A percentile compares a stretch with the other conserved stretches of the same genome.
Conservation (phyloP, 2,888 invertebrate genomes). For the Liodrosophila aerea region DNA sequence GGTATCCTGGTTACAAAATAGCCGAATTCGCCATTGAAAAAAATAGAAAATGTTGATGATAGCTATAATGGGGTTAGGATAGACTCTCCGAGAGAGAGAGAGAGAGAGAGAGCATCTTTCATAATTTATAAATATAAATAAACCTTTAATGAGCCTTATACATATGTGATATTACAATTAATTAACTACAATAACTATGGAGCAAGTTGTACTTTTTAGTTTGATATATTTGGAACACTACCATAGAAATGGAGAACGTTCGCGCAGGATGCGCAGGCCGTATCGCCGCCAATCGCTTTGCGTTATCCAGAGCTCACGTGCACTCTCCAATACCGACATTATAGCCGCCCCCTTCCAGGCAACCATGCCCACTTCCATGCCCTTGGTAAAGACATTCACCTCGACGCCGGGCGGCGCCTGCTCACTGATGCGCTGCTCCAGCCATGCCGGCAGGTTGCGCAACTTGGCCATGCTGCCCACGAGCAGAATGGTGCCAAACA, state of each 20-base stretch:
- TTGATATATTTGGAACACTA: no score
- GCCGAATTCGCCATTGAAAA: no score
- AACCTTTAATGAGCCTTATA: no score
- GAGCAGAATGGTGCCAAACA: constrained; percentile 95
- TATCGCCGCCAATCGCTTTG: constrained; percentile 92
- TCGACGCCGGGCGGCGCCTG: constrained; percentile 92
- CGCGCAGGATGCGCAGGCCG: constrained; percentile 92
- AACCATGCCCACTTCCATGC: constrained; percentile 94
- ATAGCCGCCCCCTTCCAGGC: constrained; percentile 98
- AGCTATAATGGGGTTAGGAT: no score
- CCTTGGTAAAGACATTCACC: constrained; percentile 94
- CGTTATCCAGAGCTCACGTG: constrained; percentile 95
- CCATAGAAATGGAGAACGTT: constrained; percentile 96
- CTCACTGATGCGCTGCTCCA: constrained; percentile 92
- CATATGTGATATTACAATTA: no score
- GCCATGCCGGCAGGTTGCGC: constrained; percentile 91
- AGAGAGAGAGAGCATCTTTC: no score
- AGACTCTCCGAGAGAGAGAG: no score
- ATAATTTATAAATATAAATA: no score
- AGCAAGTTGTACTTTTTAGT: no score
- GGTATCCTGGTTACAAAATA: no score
- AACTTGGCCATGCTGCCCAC: constrained; percentile 97
- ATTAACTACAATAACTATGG: no score
- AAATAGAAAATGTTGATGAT: no score
- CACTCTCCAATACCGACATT: constrained; percentile 95